These are phyloP conservation scores for Sebastes itinus DNA, from an alignment of 2,797 vertebrate species.

Conservation along the genomic window DNA sequence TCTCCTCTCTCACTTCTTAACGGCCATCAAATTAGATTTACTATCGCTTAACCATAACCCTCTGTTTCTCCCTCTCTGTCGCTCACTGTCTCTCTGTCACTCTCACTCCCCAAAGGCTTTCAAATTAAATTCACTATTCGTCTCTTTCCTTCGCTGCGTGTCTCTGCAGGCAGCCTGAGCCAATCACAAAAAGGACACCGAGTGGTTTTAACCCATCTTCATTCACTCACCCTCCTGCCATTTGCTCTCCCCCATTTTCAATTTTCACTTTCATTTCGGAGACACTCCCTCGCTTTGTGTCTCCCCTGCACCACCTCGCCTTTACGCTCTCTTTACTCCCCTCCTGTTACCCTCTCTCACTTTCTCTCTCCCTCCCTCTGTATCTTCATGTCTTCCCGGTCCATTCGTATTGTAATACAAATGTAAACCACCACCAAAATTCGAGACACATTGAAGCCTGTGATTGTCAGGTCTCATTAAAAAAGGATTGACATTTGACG, in stretches of 20 bases:
- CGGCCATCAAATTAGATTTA: slow-evolving; percentile 56
- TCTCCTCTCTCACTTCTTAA: slow-evolving; percentile 38
- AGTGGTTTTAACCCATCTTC: slow-evolving; percentile 19
- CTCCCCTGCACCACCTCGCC: background rate
- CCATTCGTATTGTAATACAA: background rate
- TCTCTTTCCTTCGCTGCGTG: slow-evolving; percentile 3
- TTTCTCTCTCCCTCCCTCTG: background rate
- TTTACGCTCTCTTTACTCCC: background rate
- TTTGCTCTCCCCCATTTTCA: slow-evolving; percentile 37
- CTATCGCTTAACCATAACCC: slow-evolving; percentile 35
- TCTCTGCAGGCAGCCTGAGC: slow-evolving; percentile 24
- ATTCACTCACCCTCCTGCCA: slow-evolving; percentile 16
- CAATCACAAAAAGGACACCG: slow-evolving; percentile 19
- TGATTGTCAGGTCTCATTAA: background rate
- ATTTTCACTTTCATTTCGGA: slow-evolving; percentile 37
- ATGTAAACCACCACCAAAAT: background rate
- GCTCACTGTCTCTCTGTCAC: slow-evolving; percentile 13
- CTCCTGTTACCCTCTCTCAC: background rate
- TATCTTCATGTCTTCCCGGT: background rate
- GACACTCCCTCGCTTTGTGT: background rate
- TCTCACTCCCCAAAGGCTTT: slow-evolving; percentile 23
- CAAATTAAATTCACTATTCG: slow-evolving; percentile 43
- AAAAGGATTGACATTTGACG: background rate
- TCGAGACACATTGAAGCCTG: background rate
- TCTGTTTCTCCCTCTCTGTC: slow-evolving; percentile 18